Base-by-base conservation (phyloP, 1,140 invertebrate genomes). In the Leptinotarsa undecemlineata region DNA sequence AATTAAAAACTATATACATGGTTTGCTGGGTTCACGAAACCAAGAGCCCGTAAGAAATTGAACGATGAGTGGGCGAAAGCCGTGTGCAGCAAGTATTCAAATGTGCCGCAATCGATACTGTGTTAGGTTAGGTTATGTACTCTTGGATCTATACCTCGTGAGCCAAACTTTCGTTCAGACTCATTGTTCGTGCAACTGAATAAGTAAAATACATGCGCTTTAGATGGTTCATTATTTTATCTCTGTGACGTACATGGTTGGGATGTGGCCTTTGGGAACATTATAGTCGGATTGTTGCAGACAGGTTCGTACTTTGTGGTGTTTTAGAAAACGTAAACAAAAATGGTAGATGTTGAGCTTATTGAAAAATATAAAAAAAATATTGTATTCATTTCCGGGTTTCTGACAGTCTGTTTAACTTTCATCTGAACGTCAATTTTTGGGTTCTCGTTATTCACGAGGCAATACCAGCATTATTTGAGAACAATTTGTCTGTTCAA, bases 171-270 rank as follows among this genome's bases (percentile, higher is more conserved):
- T 57, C 14, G 51, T 57, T 57, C 15, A 6, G n/a, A n/a, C 51
- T 57, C 51, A 17, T 57, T 57, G 51, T 57, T 57, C 51, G 51
- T 57, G 51, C 51, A 57, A 57, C 51, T 57, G 51, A 57, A 57
- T 57, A 57, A 15, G 15, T 17, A 57, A 15, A 19, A 17, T 57
- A 57, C 51, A 57, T 17, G 51, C 3, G n/a, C 51, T 17, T 57
- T 57, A 17, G 14, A 19, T 14, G 51, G 0, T 57, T 57, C 51
- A 57, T 57, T 57, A 57, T n/a, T n/a, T 57, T 57, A 57, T 57
- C 6, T 57, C 51, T 57, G 15, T 57, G 51, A 6, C 3, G 51
- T 57, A 57, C 51, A 15, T 15, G n/a, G 51, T 57, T 57, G 14
- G 48, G 14, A 17, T 57, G 14, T 5, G n/a, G n/a, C 48, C 15